Percentiles rank a stretch among this genome's conserved stretches.
These are phyloP conservation scores for Falco columbarius DNA, from an alignment of 2,797 vertebrate species.

Conservation along the genomic window DNA sequence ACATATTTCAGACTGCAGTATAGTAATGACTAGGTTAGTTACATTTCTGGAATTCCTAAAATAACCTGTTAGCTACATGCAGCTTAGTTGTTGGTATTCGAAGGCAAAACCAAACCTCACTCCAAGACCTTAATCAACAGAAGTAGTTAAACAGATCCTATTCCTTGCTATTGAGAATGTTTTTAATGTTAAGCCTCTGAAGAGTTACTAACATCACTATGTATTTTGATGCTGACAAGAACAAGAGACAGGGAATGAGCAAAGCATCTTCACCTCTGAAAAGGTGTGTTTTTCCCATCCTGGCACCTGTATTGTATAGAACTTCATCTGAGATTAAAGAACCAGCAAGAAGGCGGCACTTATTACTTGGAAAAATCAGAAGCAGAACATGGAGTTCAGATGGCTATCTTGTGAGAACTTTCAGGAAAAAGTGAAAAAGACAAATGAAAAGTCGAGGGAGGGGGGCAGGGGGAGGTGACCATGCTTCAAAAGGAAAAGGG, in stretches of 20 bases:
- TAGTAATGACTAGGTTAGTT: not conserved
- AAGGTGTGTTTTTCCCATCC: not conserved
- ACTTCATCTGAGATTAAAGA: not conserved
- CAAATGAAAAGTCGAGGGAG: not conserved
- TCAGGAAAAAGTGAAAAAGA: not conserved
- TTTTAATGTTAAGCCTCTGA: not conserved
- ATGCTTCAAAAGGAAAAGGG: not conserved
- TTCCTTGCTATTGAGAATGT: not conserved
- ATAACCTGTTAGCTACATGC: not conserved
- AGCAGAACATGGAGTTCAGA: not conserved
- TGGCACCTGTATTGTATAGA: not conserved
- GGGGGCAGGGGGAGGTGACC: not conserved
- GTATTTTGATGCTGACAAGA: no score
- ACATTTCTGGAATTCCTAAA: not conserved
- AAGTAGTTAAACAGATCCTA: not conserved
- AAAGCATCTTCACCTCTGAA: not conserved
- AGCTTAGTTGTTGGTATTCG: not conserved
- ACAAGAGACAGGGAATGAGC: not conserved
- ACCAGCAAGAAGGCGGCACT: not conserved
- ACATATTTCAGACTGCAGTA: not conserved
- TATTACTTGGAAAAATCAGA: not conserved
- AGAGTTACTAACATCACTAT: not conserved
- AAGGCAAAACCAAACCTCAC: not conserved
- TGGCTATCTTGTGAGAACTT: not conserved
- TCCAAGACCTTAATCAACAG: not conserved